Base-by-base conservation (phyloP, 2,888 invertebrate species). In the Chironomus riparius region DNA sequence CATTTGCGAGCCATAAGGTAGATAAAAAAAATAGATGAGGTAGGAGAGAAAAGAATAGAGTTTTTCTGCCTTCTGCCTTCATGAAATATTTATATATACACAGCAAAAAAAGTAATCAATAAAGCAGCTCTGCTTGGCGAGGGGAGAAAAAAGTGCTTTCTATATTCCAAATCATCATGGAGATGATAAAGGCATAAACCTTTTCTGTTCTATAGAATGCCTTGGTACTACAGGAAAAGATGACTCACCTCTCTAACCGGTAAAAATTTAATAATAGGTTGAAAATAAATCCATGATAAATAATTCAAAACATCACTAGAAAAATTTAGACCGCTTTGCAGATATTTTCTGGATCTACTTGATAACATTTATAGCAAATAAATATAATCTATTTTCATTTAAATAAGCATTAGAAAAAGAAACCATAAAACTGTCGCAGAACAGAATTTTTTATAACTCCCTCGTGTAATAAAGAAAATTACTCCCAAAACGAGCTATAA, bases 71-170 rank as follows among this genome's bases (percentile, higher is more conserved):
- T 56, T 56, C 56, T 56, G 70, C 70, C 50, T 56, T 70, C 70
- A 70, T 70, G 24, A 50, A 70, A 70, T 70, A 70, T 70, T 70
- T 56, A 70, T 70, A n/a, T 48, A 56, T 56, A 56, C 21, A 47
- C 47, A 70, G 47, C 12, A 70, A 50, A 47, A 70, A 70, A 70
- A 48, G 70, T 70, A 70, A 70, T 70, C 70, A 70, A 70, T 70
- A 70, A 65, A 70, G 22, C 56, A 56, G 50, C 70, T 68, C 69
- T 47, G 69, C 47, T 56, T 3, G 50, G 15, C 6, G 48, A 47
- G 22, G 70, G 70, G 70, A 70, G 24, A 48, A n/a, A 70, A 18
- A 56, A 24, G 56, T 56, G n/a, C 7, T 56, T 56, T 56, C 1
- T 56, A 56, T 15, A 56, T 56, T 56, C 18, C 15, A 56, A 56